Percentiles rank a stretch among this genome's conserved stretches.
These are phyloP conservation scores for Chaetura pelagica DNA, from an alignment of 2,113 vertebrate genomes.

Conservation along the genomic window DNA sequence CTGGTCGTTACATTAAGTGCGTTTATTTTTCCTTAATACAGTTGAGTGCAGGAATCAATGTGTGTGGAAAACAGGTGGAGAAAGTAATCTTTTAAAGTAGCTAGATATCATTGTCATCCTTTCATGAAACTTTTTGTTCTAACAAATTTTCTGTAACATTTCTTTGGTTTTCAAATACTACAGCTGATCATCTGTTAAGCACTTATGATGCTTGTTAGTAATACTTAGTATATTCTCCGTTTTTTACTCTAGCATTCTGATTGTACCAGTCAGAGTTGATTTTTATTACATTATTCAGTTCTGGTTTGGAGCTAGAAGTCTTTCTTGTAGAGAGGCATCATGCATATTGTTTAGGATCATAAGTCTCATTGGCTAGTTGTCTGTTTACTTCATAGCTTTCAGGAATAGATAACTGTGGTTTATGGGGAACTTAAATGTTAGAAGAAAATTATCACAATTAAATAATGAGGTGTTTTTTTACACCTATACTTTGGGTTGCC, in stretches of 20 bases:
- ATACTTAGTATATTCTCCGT: not conserved
- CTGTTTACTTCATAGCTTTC: not conserved
- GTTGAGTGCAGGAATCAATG: not conserved
- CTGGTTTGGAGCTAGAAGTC: not conserved
- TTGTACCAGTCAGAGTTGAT: not conserved
- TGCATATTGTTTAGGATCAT: not conserved
- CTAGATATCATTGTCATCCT: not conserved
- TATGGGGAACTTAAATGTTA: not conserved
- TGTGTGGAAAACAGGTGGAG: not conserved
- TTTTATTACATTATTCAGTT: not conserved
- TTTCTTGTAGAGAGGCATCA: not conserved
- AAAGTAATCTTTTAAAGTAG: not conserved
- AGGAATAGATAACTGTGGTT: not conserved
- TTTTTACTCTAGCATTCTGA: not conserved
- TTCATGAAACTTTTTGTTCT: not conserved
- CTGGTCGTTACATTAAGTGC: not conserved
- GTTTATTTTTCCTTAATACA: not conserved
- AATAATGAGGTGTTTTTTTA: not conserved
- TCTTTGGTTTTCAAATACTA: not conserved
- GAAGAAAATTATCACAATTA: not conserved
- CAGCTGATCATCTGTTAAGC: not conserved
- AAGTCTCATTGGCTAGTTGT: not conserved
- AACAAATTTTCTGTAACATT: not conserved
- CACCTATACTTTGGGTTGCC: not conserved
- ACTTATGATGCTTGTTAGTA: not conserved